These are phyloP conservation scores for Riptortus pedestris DNA, from an alignment of 1,140 invertebrate species.

Conservation along the genomic window DNA sequence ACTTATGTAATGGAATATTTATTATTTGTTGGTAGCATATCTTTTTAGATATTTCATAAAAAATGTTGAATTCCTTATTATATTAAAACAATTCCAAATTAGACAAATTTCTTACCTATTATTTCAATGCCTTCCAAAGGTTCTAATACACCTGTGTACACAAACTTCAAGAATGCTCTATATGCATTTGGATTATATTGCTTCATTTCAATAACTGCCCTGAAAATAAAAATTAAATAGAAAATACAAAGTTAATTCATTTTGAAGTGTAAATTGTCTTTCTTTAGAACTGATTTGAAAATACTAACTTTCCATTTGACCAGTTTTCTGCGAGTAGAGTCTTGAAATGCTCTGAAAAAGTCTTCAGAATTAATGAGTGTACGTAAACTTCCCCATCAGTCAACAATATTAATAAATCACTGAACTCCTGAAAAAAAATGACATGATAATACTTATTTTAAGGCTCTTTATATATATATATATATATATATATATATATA, in stretches of 20 bases:
- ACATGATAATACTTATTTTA: too few species aligned
- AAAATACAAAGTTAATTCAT: background rate
- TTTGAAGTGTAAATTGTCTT: background rate
- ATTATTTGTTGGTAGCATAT: too few species aligned
- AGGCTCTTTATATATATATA: too few species aligned
- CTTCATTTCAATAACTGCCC: slow-evolving; percentile 15
- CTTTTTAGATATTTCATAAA: too few species aligned
- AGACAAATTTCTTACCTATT: slow-evolving; percentile 13
- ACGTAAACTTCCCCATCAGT: slow-evolving; percentile 18
- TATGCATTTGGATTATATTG: slow-evolving; percentile 19
- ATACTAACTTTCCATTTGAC: slow-evolving; percentile 8
- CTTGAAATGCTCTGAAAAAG: slow-evolving; percentile 24
- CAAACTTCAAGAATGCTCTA: slow-evolving; percentile 20
- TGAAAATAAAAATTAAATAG: slow-evolving; percentile 10
- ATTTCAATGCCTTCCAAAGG: slow-evolving; percentile 1
- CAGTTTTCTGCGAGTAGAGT: slow-evolving; percentile 15
- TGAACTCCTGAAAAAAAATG: background rate
- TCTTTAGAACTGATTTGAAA: too few species aligned
- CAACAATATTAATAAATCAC: background rate
- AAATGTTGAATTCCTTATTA: too few species aligned
- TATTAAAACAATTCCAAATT: too few species aligned
- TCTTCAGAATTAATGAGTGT: slow-evolving; percentile 12
- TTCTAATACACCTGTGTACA: slow-evolving; percentile 18
- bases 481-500: too few species aligned
- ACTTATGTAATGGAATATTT: too few species aligned